Base-by-base conservation (phyloP, 2,113 vertebrate species). In the Ictalurus furcatus region DNA sequence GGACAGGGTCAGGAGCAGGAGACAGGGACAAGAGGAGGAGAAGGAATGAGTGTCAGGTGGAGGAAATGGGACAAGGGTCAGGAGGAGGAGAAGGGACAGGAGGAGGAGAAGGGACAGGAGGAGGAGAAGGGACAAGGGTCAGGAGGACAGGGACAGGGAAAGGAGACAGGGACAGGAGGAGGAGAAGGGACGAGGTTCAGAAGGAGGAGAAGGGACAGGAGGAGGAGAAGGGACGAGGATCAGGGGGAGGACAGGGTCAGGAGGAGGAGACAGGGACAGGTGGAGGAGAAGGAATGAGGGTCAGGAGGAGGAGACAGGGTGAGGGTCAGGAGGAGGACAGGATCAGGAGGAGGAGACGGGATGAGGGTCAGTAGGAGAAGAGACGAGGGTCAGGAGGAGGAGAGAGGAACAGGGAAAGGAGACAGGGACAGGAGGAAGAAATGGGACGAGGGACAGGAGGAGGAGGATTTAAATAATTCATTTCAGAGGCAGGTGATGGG, bases 61-160 rank as follows among this genome's bases (percentile, higher is more conserved):
- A 40, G 28, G 34, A 48, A 19, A 76, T 48, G 74, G 97, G 95
- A 96, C 0, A 12, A 37, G 37, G 19, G 59, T 48, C 58, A 84
- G 96, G 94, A 96, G 94, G 95, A 96, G n/a, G n/a, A n/a, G n/a
- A 25, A 7, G 73, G 9, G 2, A 74, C n/a, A 95, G 95, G 95
- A 96, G 90, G 91, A 58, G 88, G 52, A 30, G 86, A 90, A 74
- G 90, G 91, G 88, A 69, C 79, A 34, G 40, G 7, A 76, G 34
- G 16, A 74, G 3, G 2, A 37, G 71, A 17, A 14, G 84, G 12
- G 28, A 48, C 4, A 19, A 37, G 37, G 19, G 59, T 48, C 58
- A 84, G 96, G 94, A 78, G 74, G 11, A 34, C 34, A 8, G 73
- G 9, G 2, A 74, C n/a, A 95, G 95, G 95, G 96, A 89, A 91